These are phyloP conservation scores for Amphiprion ocellaris DNA, from an alignment of 2,113 vertebrate species.

Conservation along the genomic window DNA sequence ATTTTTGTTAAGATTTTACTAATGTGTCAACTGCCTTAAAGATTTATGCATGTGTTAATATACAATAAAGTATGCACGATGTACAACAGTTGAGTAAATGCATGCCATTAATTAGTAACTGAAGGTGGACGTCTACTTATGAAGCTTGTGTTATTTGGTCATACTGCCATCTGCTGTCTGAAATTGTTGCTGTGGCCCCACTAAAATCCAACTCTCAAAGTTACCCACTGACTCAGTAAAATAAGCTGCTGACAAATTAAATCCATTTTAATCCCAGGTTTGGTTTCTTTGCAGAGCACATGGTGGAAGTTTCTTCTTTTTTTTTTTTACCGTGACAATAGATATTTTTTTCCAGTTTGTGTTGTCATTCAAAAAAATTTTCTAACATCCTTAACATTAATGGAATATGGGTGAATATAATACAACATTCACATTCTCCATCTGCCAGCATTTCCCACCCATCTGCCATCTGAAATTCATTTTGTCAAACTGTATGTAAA, in stretches of 20 bases:
- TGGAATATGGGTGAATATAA: conserved; percentile 74
- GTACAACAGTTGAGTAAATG: neutral
- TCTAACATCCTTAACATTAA: conserved; percentile 52
- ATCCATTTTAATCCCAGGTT: conserved; percentile 90
- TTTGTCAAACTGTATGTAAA: conserved; percentile 22
- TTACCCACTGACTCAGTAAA: neutral
- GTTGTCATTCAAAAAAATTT: conserved; percentile 19
- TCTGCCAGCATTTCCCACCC: conserved; percentile 64
- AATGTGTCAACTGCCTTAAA: neutral
- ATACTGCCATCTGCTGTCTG: conserved; percentile 70
- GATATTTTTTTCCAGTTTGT: conserved; percentile 56
- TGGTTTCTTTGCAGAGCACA: conserved; percentile 87
- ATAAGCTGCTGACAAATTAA: conserved; percentile 56
- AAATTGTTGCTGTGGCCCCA: neutral
- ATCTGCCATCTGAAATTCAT: conserved; percentile 8
- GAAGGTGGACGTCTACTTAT: neutral
- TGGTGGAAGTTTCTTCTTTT: conserved; percentile 82
- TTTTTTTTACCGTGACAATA: conserved; percentile 68
- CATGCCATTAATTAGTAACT: neutral
- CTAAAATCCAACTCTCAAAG: neutral
- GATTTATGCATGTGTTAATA: neutral
- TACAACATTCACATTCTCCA: conserved; percentile 72
- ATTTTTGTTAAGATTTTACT: conserved; percentile 26
- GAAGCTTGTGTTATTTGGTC: conserved; percentile 8
- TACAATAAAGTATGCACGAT: too few species aligned